Percentiles rank a stretch among this genome's conserved stretches.
phyloP scores from a whole-genome alignment of 2,888 invertebrate genomes.

The Deilephila porcellus region DNA sequence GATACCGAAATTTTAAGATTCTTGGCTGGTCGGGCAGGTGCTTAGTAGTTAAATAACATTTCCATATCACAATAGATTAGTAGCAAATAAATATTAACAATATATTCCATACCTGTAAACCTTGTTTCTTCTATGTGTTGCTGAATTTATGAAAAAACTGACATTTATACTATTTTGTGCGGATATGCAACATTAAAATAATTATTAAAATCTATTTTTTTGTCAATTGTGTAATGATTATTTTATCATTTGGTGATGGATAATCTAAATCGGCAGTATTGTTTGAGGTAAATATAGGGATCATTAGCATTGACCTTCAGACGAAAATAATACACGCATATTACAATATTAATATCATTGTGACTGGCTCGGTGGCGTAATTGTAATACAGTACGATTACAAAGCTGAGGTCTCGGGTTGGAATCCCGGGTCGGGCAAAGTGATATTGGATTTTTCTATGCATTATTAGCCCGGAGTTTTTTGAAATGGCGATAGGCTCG shows the following conservation, averaged over 20 bases:
- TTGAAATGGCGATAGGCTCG: no score
- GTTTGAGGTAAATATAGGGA: not conserved
- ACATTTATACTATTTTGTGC: slow-evolving; percentile 14
- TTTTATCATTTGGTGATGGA: slow-evolving; percentile 3
- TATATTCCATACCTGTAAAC: not conserved
- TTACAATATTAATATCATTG: not conserved
- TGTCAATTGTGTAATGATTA: not conserved
- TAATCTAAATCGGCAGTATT: slow-evolving; percentile 18
- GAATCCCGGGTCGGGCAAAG: no score
- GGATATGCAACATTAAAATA: not conserved
- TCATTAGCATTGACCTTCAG: slow-evolving; percentile 13
- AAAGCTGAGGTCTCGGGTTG: no score
- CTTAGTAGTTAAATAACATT: no score
- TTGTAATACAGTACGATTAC: no score
- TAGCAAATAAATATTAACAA: not conserved
- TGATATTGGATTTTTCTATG: no score
- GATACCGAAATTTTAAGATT: no score
- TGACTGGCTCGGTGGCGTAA: no score
- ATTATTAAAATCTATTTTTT: not conserved
- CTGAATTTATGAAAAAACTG: not conserved
- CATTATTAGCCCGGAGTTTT: no score
- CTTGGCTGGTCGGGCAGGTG: no score
- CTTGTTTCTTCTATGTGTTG: not conserved
- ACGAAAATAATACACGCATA: not conserved
- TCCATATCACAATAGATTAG: no score